Percentiles rank a stretch among this genome's conserved stretches.
phyloP scores from a whole-genome alignment of 2,888 invertebrate species.

The Tuberolachnus salignus region DNA sequence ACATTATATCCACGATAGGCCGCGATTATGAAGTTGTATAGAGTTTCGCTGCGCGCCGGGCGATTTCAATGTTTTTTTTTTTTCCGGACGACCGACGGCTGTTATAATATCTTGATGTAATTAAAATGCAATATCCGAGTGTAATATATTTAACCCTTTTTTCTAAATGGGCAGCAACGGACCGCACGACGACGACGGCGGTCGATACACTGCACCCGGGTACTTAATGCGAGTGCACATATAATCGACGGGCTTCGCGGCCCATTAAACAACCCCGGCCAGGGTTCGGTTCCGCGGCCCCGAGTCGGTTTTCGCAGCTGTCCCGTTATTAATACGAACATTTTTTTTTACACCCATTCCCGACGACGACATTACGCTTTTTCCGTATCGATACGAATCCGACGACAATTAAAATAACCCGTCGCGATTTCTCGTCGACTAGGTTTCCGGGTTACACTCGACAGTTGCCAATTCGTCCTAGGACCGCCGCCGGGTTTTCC shows the following conservation, averaged over 20 bases:
- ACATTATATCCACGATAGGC: too few relatives aligned
- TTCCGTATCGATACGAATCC: background rate
- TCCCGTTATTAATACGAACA: too few relatives aligned
- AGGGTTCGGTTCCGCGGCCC: background rate
- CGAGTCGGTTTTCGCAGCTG: background rate
- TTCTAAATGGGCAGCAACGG: background rate
- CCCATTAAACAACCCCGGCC: slow-evolving; percentile 26
- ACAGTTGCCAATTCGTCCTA: too few relatives aligned
- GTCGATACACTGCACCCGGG: slow-evolving; percentile 11
- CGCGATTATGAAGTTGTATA: too few relatives aligned
- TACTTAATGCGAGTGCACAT: background rate
- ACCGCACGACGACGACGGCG: background rate
- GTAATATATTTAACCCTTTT: slow-evolving; percentile 1
- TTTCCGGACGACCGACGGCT: too few relatives aligned
- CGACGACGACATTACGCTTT: too few relatives aligned
- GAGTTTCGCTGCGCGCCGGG: too few relatives aligned
- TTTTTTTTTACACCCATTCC: too few relatives aligned
- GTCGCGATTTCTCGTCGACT: too few relatives aligned
- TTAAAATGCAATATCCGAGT: slow-evolving; percentile 19
- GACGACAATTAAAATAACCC: background rate
- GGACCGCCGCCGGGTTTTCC: too few relatives aligned
- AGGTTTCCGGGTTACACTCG: too few relatives aligned
- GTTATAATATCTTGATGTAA: slow-evolving; percentile 6
- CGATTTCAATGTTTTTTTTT: too few relatives aligned
- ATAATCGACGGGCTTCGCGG: background rate